Evolutionary conservation across 2,113 vertebrate species (phyloP), one percentile per base, ranked within the genome.

Genomic region (Halcyon malimbica): DNA sequence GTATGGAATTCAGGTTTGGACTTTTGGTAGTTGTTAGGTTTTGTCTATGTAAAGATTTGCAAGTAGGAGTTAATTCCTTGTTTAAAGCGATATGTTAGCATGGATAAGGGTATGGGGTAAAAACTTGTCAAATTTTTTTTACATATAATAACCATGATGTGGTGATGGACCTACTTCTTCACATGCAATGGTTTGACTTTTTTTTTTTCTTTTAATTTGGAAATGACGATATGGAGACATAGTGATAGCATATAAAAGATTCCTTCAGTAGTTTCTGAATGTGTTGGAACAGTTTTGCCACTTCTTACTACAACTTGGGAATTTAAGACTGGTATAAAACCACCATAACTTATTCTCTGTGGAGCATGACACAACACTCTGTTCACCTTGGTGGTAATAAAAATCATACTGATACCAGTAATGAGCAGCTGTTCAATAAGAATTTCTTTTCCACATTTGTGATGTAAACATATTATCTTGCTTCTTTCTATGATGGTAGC

Each of bases 321-420:
- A 51, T 51, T 51, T 25, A 51, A 51, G 41, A 16, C n/a, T 31
- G 26, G 0, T 39, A 18, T 69, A 62, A 53, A 41, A 25, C 0
- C 1, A 2, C 6, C 11, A 2, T 75, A 16, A 53, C 29, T 84
- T 64, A 3, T 51, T 7, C 39, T 35, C 2, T 1, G 0, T 65
- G 41, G 20, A 60, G 10, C 0, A 0, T 87, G 59, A 42, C 6
- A 6, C 13, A 50, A 16, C 4, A 41, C 5, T 65, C 13, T n/a
- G 13, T 69, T 73, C 8, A 3, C 15, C 23, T 64, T 77, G 25
- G 4, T 83, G 25, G 15, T 29, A n/a, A 41, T 57, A 57, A 65
- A 91, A 84, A 23, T 63, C 60, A 5, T n/a, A 54, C 11, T 33
- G 29, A 18, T 31, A 21, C 0, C 83, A 59, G 21, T 74, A 67